Base-by-base conservation (phyloP, 2,888 invertebrate genomes). In the Hypolimnas misippus region DNA sequence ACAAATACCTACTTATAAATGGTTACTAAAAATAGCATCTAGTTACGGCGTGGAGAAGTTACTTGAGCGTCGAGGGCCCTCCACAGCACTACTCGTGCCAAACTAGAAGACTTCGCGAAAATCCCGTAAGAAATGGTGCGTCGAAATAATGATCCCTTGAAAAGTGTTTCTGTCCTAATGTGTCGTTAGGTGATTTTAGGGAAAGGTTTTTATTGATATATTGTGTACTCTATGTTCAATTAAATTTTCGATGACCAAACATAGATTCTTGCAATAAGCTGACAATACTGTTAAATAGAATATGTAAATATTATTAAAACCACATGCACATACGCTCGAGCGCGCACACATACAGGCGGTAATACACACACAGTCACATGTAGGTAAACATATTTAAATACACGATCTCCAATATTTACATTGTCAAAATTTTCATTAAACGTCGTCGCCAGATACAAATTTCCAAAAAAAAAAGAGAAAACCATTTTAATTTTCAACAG, bases 11-110 rank as follows among this genome's bases (percentile, higher is more conserved):
- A 16, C 3, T 16, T 17, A 17, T 19, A 10, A 42, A 17, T 42
- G 17, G 19, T 19, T 49, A 57, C 25, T 50, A 50, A 50, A 40
- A 57, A 57, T 31, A 49, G 49, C 29, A 38, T 29, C 38, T 12
- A 40, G 40, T 40, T 46, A 21, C 12, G 44, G 44, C 44, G 44
- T 17, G 12, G 44, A 46, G n/a, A 5, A 10, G 12, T 46, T 17
- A 17, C 44, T 46, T 19, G 21, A 46, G 44, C 12, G 12, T 46
- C 44, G n/a, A 21, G 35, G 12, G 6, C 44, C 10, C 21, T 46
- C 12, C 12, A 46, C 44, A 19, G 44, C 21, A 46, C 44, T 46
- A 46, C 44, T 19, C 44, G 21, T 19, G 21, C 19, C 19, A 19
- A 46, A 46, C 44, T 46, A 19, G 19, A 21, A 5, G 17, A 46